A percentile compares a stretch with the other conserved stretches of the same genome.
phyloP scores from a whole-genome alignment of 1,140 invertebrate species.

The Euura saliciscinereae region DNA sequence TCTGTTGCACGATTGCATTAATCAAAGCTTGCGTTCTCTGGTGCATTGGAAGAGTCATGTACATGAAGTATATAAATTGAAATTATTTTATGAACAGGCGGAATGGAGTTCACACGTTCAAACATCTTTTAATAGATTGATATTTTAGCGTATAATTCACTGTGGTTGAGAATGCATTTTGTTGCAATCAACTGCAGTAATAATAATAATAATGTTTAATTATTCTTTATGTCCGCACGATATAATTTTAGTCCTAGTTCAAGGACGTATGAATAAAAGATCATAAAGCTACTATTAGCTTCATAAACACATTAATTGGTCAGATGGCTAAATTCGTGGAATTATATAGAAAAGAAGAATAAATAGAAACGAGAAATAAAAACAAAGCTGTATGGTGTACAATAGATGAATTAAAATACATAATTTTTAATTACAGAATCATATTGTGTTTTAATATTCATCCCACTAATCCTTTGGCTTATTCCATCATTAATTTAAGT shows the following conservation, averaged over 20 bases:
- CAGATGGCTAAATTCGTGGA: neutral
- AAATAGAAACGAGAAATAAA: neutral
- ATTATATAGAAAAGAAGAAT: neutral
- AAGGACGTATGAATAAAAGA: neutral
- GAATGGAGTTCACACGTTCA: constrained; percentile 2
- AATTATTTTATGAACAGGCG: neutral
- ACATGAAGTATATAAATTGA: neutral
- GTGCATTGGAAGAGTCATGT: neutral
- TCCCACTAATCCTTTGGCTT: constrained; percentile 28
- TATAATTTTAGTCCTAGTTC: neutral
- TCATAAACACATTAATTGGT: neutral
- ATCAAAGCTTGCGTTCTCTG: neutral
- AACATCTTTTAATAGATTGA: neutral
- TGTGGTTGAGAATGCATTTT: no score
- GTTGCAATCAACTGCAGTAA: neutral
- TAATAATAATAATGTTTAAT: neutral
- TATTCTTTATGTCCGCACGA: no score
- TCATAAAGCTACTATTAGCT: neutral
- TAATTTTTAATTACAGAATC: constrained; percentile 27
- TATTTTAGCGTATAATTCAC: neutral
- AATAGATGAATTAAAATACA: constrained; percentile 27
- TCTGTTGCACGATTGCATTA: neutral
- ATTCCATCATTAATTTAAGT: constrained; percentile 6
- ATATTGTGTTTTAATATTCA: constrained; percentile 31
- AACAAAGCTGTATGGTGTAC: constrained; percentile 18